A percentile compares a stretch with the other conserved stretches of the same genome.
phyloP scores from a whole-genome alignment of 2,797 vertebrate genomes.

The Neomorphus geoffroyi region DNA sequence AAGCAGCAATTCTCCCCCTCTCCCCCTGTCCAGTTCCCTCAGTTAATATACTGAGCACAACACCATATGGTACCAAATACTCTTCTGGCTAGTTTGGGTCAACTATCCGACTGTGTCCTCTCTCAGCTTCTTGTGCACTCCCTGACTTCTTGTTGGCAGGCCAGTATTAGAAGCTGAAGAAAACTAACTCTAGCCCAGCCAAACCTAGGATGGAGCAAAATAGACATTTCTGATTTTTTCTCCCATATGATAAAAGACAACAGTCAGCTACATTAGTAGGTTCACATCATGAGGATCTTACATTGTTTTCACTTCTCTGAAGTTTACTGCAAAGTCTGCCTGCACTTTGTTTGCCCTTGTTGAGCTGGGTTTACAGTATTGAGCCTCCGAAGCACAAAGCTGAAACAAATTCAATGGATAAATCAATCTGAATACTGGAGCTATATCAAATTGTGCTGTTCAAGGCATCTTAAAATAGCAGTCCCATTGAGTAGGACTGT shows the following conservation, averaged over 20 bases:
- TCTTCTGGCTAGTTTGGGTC: too few species aligned
- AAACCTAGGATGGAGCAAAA: too few species aligned
- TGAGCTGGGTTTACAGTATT: background rate
- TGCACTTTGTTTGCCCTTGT: background rate
- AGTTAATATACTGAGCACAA: too few species aligned
- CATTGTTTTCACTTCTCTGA: background rate
- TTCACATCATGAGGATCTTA: background rate
- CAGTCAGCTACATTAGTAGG: background rate
- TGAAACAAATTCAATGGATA: background rate
- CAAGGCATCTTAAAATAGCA: conserved; percentile 16
- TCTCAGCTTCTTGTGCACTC: too few species aligned
- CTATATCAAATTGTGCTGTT: background rate
- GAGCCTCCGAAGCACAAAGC: background rate
- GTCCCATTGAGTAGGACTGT: background rate
- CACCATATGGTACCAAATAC: too few species aligned
- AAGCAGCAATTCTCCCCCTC: too few species aligned
- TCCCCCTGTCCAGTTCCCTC: too few species aligned
- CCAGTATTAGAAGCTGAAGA: too few species aligned
- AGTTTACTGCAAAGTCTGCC: background rate
- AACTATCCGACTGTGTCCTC: too few species aligned
- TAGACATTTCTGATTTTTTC: background rate
- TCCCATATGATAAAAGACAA: background rate
- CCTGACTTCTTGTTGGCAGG: too few species aligned
- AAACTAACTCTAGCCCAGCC: too few species aligned
- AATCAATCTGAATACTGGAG: background rate